Conservation (phyloP, 2,113 vertebrate species). For the Chascanopsetta lugubris region DNA sequence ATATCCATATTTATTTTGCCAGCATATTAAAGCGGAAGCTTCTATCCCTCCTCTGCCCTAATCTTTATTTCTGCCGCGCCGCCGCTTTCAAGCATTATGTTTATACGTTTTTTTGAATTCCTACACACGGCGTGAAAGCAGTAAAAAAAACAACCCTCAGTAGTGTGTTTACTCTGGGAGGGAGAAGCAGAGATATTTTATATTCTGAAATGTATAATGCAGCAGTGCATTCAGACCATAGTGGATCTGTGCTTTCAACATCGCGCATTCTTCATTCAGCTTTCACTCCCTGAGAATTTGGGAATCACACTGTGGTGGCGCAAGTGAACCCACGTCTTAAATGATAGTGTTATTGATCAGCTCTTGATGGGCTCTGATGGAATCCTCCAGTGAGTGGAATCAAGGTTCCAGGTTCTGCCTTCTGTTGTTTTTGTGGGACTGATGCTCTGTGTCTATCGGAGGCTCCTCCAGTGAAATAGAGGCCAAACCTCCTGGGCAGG, state of each 20-base stretch:
- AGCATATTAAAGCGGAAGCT: constrained; percentile 39
- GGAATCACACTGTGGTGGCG: background rate
- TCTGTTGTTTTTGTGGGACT: too few species aligned
- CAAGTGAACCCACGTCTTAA: background rate
- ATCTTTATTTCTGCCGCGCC: constrained; percentile 38
- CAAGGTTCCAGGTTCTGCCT: too few species aligned
- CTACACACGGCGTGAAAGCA: background rate
- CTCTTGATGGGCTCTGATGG: too few species aligned
- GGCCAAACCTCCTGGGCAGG: too few species aligned
- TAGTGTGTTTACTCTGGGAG: constrained; percentile 2
- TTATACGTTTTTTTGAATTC: constrained; percentile 16
- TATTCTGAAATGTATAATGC: constrained; percentile 14
- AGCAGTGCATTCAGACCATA: constrained; percentile 11
- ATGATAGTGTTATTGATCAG: background rate
- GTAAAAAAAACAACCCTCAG: background rate
- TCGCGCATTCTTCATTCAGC: background rate
- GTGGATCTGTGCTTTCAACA: background rate
- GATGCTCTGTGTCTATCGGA: too few species aligned
- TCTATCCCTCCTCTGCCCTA: constrained; percentile 53
- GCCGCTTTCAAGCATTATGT: constrained; percentile 27
- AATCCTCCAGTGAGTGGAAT: too few species aligned
- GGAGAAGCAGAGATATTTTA: background rate
- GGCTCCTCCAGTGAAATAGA: too few species aligned
- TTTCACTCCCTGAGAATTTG: background rate
- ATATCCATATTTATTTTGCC: constrained; percentile 46